Evolutionary conservation across 2,888 invertebrate genomes (phyloP).

Genomic region (Germaria angustata): DNA sequence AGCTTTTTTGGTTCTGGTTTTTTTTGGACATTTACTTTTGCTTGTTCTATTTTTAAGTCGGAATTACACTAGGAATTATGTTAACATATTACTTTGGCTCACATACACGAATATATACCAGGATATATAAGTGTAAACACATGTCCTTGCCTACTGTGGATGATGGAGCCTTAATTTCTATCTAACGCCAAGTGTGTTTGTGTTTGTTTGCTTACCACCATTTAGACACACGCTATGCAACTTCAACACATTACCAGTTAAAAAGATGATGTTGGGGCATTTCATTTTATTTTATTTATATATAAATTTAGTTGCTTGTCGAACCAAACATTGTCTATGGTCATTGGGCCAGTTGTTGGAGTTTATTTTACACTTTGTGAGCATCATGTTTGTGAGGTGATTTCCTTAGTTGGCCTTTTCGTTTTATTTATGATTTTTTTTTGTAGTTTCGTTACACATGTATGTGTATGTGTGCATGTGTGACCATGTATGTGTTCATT

Average conservation of each 20-base stretch:
- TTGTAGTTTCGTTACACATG: not conserved
- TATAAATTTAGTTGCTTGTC: slow-evolving; percentile 18
- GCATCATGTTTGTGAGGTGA: slow-evolving; percentile 34
- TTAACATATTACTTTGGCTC: slow-evolving; percentile 60
- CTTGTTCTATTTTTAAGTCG: slow-evolving; percentile 34
- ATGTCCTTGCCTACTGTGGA: not conserved
- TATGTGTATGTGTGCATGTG: not conserved
- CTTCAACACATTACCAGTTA: not conserved
- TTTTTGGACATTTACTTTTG: slow-evolving; percentile 17
- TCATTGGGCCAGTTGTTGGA: slow-evolving; percentile 52
- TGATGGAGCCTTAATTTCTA: not conserved
- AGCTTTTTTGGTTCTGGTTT: not conserved
- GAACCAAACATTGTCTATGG: slow-evolving; percentile 45
- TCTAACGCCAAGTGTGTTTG: not conserved
- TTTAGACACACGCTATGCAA: no score
- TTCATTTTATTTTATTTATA: not conserved
- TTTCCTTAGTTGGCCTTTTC: slow-evolving; percentile 21
- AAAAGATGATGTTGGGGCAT: slow-evolving; percentile 8
- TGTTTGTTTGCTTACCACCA: not conserved
- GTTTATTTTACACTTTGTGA: slow-evolving; percentile 59
- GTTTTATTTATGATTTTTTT: no score
- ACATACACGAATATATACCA: not conserved
- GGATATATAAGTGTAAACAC: not conserved
- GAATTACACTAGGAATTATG: slow-evolving; percentile 54
- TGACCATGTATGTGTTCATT: slow-evolving; percentile 39